phyloP scores from a whole-genome alignment of 2,113 vertebrate species.

The Phaetusa simplex region DNA sequence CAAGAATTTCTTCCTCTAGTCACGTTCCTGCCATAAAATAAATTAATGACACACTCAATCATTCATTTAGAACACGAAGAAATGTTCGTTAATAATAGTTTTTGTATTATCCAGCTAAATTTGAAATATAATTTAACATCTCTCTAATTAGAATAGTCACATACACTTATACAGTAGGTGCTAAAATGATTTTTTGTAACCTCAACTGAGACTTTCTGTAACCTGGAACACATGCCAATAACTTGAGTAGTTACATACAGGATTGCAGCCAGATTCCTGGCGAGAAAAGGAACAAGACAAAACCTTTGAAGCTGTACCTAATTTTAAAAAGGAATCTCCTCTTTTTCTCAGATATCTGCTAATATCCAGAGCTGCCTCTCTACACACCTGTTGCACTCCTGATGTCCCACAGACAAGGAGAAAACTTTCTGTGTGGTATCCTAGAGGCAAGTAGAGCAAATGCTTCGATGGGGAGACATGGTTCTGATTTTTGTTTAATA shows the following conservation, averaged over 20 bases:
- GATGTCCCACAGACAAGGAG: background rate
- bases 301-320: background rate
- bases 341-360: background rate
- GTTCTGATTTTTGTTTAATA: background rate
- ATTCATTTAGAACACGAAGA: constrained; percentile 26
- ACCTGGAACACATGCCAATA: background rate
- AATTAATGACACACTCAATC: constrained; percentile 54
- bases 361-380: background rate
- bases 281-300: background rate
- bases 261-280: background rate
- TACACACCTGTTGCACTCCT: background rate
- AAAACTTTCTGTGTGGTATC: background rate
- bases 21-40: constrained; percentile 54
- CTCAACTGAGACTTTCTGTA: background rate
- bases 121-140: constrained; percentile 39
- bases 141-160: constrained; percentile 2
- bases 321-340: background rate
- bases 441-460: background rate
- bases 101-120: constrained; percentile 25
- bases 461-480: background rate
- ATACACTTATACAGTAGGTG: background rate
- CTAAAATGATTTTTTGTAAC: constrained; percentile 18
- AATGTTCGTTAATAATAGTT: constrained; percentile 44
- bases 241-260: background rate
- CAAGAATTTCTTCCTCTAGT: constrained; percentile 49